phyloP scores from a whole-genome alignment of 92 coral and sea anemone genomes.

The Phenganax marumi region DNA sequence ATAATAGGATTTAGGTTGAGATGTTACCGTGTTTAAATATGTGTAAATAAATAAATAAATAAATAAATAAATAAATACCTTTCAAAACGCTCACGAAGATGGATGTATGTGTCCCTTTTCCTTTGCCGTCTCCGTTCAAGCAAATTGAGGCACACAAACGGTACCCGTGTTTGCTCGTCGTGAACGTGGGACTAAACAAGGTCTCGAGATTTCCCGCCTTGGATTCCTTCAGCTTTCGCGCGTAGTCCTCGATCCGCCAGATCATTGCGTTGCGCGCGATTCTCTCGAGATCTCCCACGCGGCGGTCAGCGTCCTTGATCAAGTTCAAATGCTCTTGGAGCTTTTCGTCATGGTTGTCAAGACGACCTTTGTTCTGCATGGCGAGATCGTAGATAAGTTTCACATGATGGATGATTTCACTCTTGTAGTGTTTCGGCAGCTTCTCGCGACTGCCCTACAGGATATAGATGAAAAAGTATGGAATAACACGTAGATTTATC shows the following conservation, averaged over 20 bases:
- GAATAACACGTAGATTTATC: not conserved
- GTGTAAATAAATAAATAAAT: too few relatives aligned
- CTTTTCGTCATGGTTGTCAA: conserved; percentile 47
- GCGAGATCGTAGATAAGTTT: conserved; percentile 64
- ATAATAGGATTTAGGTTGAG: too few relatives aligned
- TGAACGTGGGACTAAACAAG: conserved; percentile 88
- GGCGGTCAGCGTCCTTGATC: conserved; percentile 62
- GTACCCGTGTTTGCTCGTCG: conserved; percentile 98
- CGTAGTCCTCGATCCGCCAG: conserved; percentile 83
- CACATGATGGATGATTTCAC: conserved; percentile 67
- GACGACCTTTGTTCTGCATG: conserved; percentile 50
- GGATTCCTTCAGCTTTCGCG: conserved; percentile 83
- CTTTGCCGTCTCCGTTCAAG: conserved; percentile 97
- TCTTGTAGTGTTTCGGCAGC: conserved; percentile 74
- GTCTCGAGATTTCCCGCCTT: conserved; percentile 85
- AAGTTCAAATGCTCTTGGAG: conserved; percentile 62
- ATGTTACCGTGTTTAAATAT: too few relatives aligned
- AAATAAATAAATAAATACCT: too few relatives aligned
- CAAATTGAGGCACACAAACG: conserved; percentile 95
- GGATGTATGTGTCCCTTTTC: conserved; percentile 93
- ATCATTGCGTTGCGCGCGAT: conserved; percentile 88
- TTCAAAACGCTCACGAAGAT: conserved; percentile 91
- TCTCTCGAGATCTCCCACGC: conserved; percentile 78
- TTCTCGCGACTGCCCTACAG: conserved; percentile 88
- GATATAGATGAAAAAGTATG: not conserved